Base-by-base conservation (phyloP, 2,797 vertebrate species). In the Pseudocheirus occidentalis region DNA sequence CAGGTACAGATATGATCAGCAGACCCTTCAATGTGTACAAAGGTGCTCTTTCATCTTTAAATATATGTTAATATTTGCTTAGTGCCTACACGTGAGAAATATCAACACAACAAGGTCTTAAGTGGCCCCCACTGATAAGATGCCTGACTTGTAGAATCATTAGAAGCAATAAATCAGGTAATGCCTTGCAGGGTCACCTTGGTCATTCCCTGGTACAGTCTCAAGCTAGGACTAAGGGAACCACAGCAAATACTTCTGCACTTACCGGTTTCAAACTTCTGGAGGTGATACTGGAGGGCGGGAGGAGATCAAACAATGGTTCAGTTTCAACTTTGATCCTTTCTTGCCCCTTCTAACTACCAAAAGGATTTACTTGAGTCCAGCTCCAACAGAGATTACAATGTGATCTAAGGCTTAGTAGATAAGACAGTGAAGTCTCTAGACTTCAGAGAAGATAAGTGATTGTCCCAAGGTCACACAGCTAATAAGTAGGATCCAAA, bases 1-100 rank as follows among this genome's bases (percentile, higher is more conserved):
- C 10, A 9, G 28, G 18, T 28, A 87, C 31, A 91, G 34, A 12
- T 46, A 14, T n/a, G 13, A 59, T 55, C 24, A 40, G 40, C 56
- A 52, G 92, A 31, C 31, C 73, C 91, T 57, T 31, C 73, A n/a
- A 58, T 55, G 34, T 10, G 5, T 34, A 55, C 59, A 91, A 54
- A 94, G 81, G 24, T 55, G 31, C 62, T 91, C 92, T 66, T 94
- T 93, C 90, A n/a, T 52, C 58, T 97, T 54, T 55, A 58, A 94
- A 93, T 31, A n/a, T 81, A 94, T n/a, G 52, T 96, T 90, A 57
- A 40, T 92, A 94, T 96, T 94, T 94, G 13, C 91, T 53, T 13
- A 87, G n/a, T 12, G 53, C 55, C 55, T 4, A 56, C 58, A 94
- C 46, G 21, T 91, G 58, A 90, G 57, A 57, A 92, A 91, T 55